Conservation (phyloP, 2,113 vertebrate species). For the Channa argus region DNA sequence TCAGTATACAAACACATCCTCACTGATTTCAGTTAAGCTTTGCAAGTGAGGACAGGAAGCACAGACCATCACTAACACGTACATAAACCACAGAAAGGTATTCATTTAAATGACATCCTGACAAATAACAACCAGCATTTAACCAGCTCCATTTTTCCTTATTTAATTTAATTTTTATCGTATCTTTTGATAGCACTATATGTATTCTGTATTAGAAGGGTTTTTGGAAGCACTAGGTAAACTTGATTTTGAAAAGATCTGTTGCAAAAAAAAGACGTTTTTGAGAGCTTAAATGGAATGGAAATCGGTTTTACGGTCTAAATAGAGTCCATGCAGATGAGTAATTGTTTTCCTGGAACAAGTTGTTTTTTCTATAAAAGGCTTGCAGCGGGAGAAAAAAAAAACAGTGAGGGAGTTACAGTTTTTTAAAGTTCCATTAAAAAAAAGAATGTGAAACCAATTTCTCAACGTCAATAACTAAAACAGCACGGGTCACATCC, state of each 20-base stretch:
- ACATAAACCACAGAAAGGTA: too few relatives aligned
- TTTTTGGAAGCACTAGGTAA: too few relatives aligned
- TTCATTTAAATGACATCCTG: too few relatives aligned
- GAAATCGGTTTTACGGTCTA: background rate
- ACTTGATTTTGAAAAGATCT: background rate
- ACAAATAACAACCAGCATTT: too few relatives aligned
- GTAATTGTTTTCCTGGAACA: conserved; percentile 9
- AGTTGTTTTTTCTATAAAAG: conserved; percentile 21
- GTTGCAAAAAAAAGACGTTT: too few relatives aligned
- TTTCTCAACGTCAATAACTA: too few relatives aligned
- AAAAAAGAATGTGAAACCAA: background rate
- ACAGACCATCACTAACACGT: too few relatives aligned
- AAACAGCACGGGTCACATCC: background rate
- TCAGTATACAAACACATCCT: background rate
- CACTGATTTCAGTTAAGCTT: background rate
- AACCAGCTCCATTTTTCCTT: too few relatives aligned
- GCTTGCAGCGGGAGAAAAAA: conserved; percentile 1
- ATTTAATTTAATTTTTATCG: too few relatives aligned
- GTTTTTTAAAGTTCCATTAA: background rate
- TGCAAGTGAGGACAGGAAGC: too few relatives aligned
- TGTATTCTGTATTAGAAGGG: too few relatives aligned
- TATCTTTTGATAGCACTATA: too few relatives aligned
- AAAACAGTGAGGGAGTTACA: background rate
- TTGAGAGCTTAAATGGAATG: background rate
- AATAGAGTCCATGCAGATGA: background rate